Base-by-base conservation (phyloP, 2,797 vertebrate species). In the Simalia tracyae region DNA sequence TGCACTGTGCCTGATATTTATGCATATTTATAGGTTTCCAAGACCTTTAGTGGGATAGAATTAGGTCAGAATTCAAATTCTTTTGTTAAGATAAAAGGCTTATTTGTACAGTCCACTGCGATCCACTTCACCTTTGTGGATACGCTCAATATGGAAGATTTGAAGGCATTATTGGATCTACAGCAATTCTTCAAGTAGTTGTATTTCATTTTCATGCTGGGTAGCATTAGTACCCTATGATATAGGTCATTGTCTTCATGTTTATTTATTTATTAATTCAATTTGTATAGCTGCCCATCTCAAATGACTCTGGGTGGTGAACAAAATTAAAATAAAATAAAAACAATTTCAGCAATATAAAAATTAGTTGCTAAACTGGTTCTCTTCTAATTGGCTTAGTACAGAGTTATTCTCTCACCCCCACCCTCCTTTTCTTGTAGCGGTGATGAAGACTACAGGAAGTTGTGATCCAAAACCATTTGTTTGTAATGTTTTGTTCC, bases 61-160 rank as follows among this genome's bases (percentile, higher is more conserved):
- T 92, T 89, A 92, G 91, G 91, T 92, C 91, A 89, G 91, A 89
- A 92, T 92, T 89, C 91, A 89, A 92, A 92, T 92, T 92, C 76
- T 72, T 89, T 92, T 92, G 91, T 89, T 92, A 92, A 89, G 91
- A 92, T 84, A 72, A 61, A 85, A 85, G 4, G 72, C 24, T 89
- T 89, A 89, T 92, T 92, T 88, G 88, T 72, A 63, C 87, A 84
- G 84, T 92, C 50, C 24, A 46, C 24, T n/a, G 60, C 42, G 87
- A 89, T 84, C 57, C 91, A 85, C 57, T 92, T 26, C 2, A 28
- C 61, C 36, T 57, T 31, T 84, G 42, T n/a, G 50, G 59, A 61
- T 14, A 31, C 60, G 76, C 87, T 84, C 59, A 59, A 28, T 89
- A 89, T 92, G 89, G 89, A 64, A 84, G n/a, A 46, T 66, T 91